Conservation (phyloP, 2,113 vertebrate species). For the Eclectus roratus region DNA sequence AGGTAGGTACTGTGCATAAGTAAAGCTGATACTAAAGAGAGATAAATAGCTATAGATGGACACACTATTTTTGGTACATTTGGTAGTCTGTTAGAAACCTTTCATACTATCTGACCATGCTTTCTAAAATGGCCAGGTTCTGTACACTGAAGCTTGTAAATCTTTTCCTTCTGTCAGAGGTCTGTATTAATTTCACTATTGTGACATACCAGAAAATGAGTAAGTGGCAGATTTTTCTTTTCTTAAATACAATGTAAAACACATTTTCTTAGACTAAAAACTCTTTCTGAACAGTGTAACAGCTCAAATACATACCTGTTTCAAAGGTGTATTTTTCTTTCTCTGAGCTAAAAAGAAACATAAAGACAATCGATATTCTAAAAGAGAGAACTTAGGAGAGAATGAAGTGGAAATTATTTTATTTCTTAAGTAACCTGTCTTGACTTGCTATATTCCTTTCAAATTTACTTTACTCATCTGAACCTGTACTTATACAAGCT, state of each 20-base stretch:
- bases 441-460: slow-evolving; percentile 34
- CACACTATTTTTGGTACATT: background rate
- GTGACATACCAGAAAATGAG: background rate
- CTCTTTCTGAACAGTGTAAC: background rate
- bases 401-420: slow-evolving; percentile 14
- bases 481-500: background rate
- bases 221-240: background rate
- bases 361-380: background rate
- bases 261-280: background rate
- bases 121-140: background rate
- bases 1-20: background rate
- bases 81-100: background rate
- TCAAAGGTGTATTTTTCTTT: background rate
- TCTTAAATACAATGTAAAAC: background rate
- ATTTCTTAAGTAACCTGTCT: slow-evolving; percentile 23
- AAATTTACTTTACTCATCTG: slow-evolving; percentile 36
- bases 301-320: background rate
- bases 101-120: background rate
- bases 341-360: background rate
- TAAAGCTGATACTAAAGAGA: background rate
- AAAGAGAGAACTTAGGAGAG: background rate
- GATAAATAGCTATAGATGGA: background rate
- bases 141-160: background rate
- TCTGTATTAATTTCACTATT: background rate
- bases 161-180: background rate